Base-by-base conservation (phyloP, 2,888 invertebrate species). In the Drosophila anomalipes region DNA sequence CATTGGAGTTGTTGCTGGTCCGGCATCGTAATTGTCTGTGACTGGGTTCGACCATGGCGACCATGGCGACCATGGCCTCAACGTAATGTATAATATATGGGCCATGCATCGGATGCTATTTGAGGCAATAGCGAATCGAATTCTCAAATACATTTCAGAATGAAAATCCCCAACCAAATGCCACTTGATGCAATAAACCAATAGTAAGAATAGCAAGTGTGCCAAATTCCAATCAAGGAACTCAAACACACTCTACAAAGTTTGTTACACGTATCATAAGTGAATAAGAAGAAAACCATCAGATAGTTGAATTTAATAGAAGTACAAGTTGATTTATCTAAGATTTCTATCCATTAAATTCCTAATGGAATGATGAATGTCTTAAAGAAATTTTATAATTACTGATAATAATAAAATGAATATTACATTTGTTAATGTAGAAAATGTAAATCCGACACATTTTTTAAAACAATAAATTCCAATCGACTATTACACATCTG, bases 121-220 rank as follows among this genome's bases (percentile, higher is more conserved):
- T 74, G 70, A 76, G 83, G 73, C 91, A 90, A 76, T 86, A 69
- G 62, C 68, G 71, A 71, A 70, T 59, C 71, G 87, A 87, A 71
- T 70, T 72, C 82, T 79, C 70, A 71, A 81, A 78, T 79, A 87
- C 89, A 83, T 82, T 91, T 89, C 91, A 79, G 81, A 91, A 83
- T 86, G 86, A 77, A 90, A 91, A 92, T 91, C 90, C 90, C 90
- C 79, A 79, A 71, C 81, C 86, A 87, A 92, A 91, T 84, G 84
- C 90, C 83, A 86, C 79, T 92, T 91, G 91, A 92, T 82, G 82
- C 84, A 89, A 92, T 91, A 91, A 92, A 89, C 90, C 82, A 91
- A 89, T 22, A 68, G 77, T 67, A 77, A 71, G 66, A 49, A 52
- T 60, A 66, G 51, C 47, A 44, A 49, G 54, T 33, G 39, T n/a